A percentile compares a stretch with the other conserved stretches of the same genome.
Evolutionary conservation across 2,113 vertebrate species (phyloP).

Genomic region (Maccullochella peelii): DNA sequence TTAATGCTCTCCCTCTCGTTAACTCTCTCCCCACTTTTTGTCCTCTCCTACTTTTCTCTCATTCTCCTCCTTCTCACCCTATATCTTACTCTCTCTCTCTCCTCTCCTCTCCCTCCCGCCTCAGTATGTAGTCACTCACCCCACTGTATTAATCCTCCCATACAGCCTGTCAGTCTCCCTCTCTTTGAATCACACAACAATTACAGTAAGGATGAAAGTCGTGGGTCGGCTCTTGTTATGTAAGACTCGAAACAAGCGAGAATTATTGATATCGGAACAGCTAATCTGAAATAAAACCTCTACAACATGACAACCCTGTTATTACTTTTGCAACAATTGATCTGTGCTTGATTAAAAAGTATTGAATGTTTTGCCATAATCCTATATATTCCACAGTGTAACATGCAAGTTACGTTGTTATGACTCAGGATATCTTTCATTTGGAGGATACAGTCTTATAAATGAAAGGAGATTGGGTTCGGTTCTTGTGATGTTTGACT

Average conservation of each 20-base stretch:
- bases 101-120: constrained; percentile 21
- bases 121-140: constrained; percentile 72
- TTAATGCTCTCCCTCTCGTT: constrained; percentile 83
- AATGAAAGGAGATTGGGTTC: not conserved
- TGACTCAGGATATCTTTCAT: constrained; percentile 1
- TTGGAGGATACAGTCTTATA: not conserved
- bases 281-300: constrained; percentile 68
- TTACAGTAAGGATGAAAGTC: constrained; percentile 75
- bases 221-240: constrained; percentile 68
- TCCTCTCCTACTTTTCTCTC: constrained; percentile 68
- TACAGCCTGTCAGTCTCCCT: constrained; percentile 74
- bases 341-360: constrained; percentile 29
- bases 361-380: constrained; percentile 11
- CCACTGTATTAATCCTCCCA: constrained; percentile 75
- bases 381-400: not conserved
- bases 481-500: not conserved
- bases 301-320: constrained; percentile 41
- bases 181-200: constrained; percentile 77
- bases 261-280: constrained; percentile 64
- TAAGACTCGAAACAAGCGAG: constrained; percentile 64
- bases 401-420: not conserved
- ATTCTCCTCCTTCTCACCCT: constrained; percentile 61
- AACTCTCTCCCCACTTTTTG: constrained; percentile 82
- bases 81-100: constrained; percentile 41
- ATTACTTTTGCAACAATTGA: constrained; percentile 37